Base-by-base conservation (phyloP, 2,888 invertebrate genomes). In the Andrena fulva region DNA sequence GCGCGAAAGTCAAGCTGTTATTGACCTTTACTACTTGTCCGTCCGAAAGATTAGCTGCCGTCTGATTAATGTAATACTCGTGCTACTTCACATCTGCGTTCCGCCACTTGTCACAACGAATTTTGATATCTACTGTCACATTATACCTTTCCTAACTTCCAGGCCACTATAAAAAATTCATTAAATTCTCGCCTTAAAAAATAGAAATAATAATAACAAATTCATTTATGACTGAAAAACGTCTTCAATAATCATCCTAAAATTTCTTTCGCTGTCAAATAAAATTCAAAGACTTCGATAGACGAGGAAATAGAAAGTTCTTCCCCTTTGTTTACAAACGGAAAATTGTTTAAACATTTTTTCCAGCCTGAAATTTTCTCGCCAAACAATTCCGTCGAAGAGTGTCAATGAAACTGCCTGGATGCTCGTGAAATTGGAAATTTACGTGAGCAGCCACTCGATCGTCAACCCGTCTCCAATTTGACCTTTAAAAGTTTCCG, bases 1-100 rank as follows among this genome's bases (percentile, higher is more conserved):
- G 31, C 20, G 20, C 8, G 35, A 5, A 2, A 6, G 50, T 62
- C 27, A 62, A 16, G 6, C 42, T 31, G 29, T 60, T 52, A 60
- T 42, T 62, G 73, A 77, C 24, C 60, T 67, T 24, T 67, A 59
- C 67, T 62, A 74, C 73, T 60, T 16, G 60, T 20, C 29, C 10
- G 35, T 8, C 29, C 12, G 12, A 0, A 10, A 4, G 6, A 60
- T 60, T 73, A 60, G 24, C 24, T 10, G 24, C 42, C 16, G 62
- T 20, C 74, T n/a, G 48, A 54, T 24, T 62, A 63, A 63, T 31
- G 3, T 10, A 10, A 31, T 6, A 66, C 27, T 27, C n/a, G 7
- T 60, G 20, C 67, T 62, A 78, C 62, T 78, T 8, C 35, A 7
- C 16, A 10, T 54, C 50, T 27, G 1, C 2, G 10, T 33, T 60